Conservation (phyloP, 2,113 vertebrate species). For the Litocranius walleri region DNA sequence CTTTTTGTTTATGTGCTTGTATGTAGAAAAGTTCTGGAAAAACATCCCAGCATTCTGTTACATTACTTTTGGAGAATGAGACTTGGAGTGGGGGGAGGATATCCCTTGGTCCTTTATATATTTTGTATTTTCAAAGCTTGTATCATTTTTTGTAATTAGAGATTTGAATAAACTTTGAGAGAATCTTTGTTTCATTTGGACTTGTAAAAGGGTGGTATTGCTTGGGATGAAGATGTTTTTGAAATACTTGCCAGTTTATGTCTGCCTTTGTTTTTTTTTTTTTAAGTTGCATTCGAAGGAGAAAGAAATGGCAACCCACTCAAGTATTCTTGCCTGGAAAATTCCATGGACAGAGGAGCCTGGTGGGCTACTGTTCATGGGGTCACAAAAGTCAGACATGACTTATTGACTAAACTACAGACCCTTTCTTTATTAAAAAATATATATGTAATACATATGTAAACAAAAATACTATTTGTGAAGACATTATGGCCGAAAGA, state of each 20-base stretch:
- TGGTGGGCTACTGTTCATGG: not conserved
- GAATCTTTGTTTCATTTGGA: not conserved
- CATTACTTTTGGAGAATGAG: not conserved
- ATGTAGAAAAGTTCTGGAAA: not conserved
- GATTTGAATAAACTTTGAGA: conserved; percentile 18
- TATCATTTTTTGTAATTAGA: conserved; percentile 12
- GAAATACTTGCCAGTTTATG: not conserved
- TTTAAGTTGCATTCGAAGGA: not conserved
- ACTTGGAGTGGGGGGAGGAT: not conserved
- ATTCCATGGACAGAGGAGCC: not conserved
- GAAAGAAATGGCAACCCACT: not conserved
- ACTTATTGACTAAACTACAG: not conserved
- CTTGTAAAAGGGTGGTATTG: not conserved
- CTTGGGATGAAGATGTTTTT: not conserved
- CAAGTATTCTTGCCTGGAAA: not conserved
- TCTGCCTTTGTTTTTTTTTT: not conserved
- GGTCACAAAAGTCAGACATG: not conserved
- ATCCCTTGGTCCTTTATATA: not conserved
- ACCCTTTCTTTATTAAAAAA: not conserved
- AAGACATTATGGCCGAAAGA: not conserved
- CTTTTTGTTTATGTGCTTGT: not conserved
- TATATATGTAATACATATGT: not conserved
- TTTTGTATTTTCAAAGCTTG: not conserved
- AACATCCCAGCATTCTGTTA: not conserved
- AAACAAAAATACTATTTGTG: not conserved